Evolutionary conservation across 2,113 vertebrate genomes (phyloP), one percentile per base, ranked within the genome.

Genomic region (Antidorcas marsupialis): DNA sequence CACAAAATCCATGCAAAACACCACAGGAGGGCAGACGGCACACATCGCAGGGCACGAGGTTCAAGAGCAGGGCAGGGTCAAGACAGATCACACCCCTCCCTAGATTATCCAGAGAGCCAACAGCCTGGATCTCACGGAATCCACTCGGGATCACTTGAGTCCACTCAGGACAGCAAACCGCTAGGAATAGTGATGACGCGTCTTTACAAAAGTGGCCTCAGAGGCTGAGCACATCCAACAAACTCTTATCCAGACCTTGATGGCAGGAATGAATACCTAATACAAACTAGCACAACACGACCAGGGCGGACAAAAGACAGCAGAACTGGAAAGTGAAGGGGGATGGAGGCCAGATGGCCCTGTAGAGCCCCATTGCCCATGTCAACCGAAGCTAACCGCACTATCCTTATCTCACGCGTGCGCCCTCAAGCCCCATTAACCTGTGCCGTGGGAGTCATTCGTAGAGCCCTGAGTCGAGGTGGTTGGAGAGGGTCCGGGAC

Each of bases 331-430:
- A 39, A 28, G 71, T 0, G 0, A 53, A 82, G 8, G 6, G 39
- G 28, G 36, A 60, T 0, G 15, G 39, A 50, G 59, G 89, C 23
- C 23, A 55, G 21, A 19, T 2, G 19, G 25, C 33, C 33, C 27
- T 12, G 62, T 1, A n/a, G 53, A 52, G 36, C 36, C 45, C 74
- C 19, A 19, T 4, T 7, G 15, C 2, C 3, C 19, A 0, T 1
- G 3, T 60, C 62, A 39, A 27, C 4, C 43, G 7, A 33, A 71
- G 23, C 62, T 33, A 39, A 43, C 2, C 0, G 6, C 36, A 15
- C 0, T 52, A 39, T 52, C 55, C 5, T n/a, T 9, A 64, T 74
- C 93, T 47, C 33, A 19, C 13, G 30, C 2, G 1, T 0, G 4
- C 1, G 13, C 33, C 53, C 30, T 90, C 13, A 11, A 39, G 60